phyloP scores from a whole-genome alignment of 1,140 invertebrate species.

The Oryzaephilus surinamensis region DNA sequence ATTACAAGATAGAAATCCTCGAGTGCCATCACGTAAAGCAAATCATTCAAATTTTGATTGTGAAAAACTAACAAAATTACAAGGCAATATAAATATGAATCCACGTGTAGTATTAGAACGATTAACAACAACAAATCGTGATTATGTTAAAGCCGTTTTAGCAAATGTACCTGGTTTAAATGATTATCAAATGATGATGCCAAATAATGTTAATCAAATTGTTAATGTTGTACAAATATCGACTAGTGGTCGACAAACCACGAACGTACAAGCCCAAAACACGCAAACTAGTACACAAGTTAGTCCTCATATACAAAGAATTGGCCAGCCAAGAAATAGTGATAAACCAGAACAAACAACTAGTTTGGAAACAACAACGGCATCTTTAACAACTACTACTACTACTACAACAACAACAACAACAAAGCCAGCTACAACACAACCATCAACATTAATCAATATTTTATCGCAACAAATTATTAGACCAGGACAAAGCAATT shows the following conservation, averaged over 20 bases:
- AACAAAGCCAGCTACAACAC: conserved; percentile 28
- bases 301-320: conserved; percentile 37
- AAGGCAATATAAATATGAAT: conserved; percentile 9
- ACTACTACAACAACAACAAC: conserved; percentile 15
- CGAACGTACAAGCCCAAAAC: conserved; percentile 22
- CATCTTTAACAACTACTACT: conserved; percentile 13
- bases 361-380: conserved; percentile 31
- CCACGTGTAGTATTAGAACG: conserved; percentile 20
- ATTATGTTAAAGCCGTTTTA: conserved; percentile 28
- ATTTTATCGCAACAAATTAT: conserved; percentile 31
- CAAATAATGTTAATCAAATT: conserved; percentile 40
- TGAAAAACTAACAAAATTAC: conserved; percentile 8
- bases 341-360: conserved; percentile 23
- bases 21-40: too few species aligned
- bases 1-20: too few species aligned
- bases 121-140: conserved; percentile 7
- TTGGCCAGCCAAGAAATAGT: conserved; percentile 35
- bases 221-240: conserved; percentile 51
- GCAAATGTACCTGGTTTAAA: conserved; percentile 43
- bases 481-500: conserved; percentile 17
- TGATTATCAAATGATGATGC: conserved; percentile 45
- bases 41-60: too few species aligned
- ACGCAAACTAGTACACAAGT: conserved; percentile 34
- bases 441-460: conserved; percentile 35
- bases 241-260: conserved; percentile 16